A percentile compares a stretch with the other conserved stretches of the same genome.
These are phyloP conservation scores for Phrixothrix hirtus DNA, from an alignment of 2,888 invertebrate species.

Conservation along the genomic window DNA sequence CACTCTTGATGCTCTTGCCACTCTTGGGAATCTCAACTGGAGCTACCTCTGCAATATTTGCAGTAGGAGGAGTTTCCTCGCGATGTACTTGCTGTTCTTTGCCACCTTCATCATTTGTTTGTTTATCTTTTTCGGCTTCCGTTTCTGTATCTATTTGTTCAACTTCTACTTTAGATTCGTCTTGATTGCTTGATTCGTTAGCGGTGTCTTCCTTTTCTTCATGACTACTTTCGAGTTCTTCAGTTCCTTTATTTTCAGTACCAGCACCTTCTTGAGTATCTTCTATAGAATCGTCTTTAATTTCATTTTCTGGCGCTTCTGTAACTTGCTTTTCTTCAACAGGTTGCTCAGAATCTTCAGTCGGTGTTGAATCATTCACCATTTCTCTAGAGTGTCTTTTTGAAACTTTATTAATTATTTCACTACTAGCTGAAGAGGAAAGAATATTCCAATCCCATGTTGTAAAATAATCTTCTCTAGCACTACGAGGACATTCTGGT, in stretches of 20 bases:
- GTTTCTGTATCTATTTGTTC: slow-evolving; percentile 30
- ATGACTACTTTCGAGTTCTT: not conserved
- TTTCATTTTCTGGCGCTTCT: slow-evolving; percentile 32
- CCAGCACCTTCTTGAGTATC: slow-evolving; percentile 26
- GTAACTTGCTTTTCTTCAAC: slow-evolving; percentile 14
- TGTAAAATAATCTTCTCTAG: slow-evolving; percentile 69
- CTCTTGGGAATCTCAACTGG: no score
- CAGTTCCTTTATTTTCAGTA: slow-evolving; percentile 27
- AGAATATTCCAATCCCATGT: slow-evolving; percentile 75
- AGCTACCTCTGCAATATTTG: no score
- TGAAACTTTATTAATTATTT: slow-evolving; percentile 17
- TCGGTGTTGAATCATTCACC: slow-evolving; percentile 22
- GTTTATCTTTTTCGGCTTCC: slow-evolving; percentile 26
- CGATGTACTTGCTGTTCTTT: no score
- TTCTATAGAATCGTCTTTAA: slow-evolving; percentile 28
- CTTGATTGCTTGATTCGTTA: not conserved
- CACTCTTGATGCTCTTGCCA: no score
- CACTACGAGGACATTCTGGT: slow-evolving; percentile 81
- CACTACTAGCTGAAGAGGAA: slow-evolving; percentile 9
- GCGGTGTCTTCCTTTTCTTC: not conserved
- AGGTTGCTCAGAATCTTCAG: slow-evolving; percentile 17
- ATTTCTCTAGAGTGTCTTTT: slow-evolving; percentile 24
- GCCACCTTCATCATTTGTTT: not conserved
- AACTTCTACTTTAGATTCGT: slow-evolving; percentile 34
- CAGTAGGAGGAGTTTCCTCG: no score